Evolutionary conservation across 1,140 invertebrate genomes (phyloP).

Genomic region (Lepidurus packardi): DNA sequence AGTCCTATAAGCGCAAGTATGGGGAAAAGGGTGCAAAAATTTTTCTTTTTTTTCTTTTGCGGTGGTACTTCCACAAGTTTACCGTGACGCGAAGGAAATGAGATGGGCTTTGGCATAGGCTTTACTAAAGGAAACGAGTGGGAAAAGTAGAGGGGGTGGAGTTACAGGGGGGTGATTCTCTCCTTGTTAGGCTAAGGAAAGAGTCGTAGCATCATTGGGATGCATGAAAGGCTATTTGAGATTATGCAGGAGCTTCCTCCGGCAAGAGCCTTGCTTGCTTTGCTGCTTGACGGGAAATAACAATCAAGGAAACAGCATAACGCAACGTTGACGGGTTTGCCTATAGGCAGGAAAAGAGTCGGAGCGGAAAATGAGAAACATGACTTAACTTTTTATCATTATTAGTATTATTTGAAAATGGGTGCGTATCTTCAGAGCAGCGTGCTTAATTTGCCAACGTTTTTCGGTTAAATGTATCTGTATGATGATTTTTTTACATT

Average conservation of each 20-base stretch:
- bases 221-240: slow-evolving; percentile 1
- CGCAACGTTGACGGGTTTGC: slow-evolving; percentile 6
- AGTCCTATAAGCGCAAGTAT: not conserved
- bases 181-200: not conserved
- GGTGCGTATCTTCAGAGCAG: too few species aligned
- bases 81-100: slow-evolving; percentile 5
- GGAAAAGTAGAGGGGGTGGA: not conserved
- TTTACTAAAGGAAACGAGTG: not conserved
- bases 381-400: not conserved
- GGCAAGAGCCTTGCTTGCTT: not conserved
- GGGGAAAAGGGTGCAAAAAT: not conserved
- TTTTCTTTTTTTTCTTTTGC: not conserved
- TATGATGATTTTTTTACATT: too few species aligned
- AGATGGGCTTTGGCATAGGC: slow-evolving; percentile 9
- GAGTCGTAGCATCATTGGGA: not conserved
- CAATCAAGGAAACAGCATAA: slow-evolving; percentile 22
- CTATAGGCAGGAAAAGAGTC: not conserved
- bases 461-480: too few species aligned
- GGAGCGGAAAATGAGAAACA: slow-evolving; percentile 3
- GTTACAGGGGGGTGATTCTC: not conserved
- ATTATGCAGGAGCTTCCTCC: slow-evolving; percentile 15
- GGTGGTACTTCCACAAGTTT: not conserved
- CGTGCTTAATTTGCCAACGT: too few species aligned
- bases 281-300: slow-evolving; percentile 13
- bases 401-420: too few species aligned